Base-by-base conservation (phyloP, 2,888 invertebrate genomes). In the Monopis laevigella region DNA sequence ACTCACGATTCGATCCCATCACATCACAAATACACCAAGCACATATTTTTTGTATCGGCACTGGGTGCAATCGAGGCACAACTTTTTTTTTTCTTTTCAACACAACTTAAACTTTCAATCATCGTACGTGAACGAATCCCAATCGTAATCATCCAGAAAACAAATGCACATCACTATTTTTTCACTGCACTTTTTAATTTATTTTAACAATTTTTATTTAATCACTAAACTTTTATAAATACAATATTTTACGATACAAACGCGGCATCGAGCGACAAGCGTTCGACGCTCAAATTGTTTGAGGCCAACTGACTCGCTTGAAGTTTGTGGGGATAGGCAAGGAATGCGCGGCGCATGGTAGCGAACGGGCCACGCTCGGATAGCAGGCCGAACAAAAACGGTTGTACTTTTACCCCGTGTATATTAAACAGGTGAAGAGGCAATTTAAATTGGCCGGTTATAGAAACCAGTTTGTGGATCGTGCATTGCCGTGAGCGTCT, bases 281-380 rank as follows among this genome's bases (percentile, higher is more conserved):
- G 64, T 70, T 71, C 66, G 55, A 52, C 70, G 52, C 57, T 52
- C 44, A 44, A 56, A 62, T 51, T 55, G 61, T 66, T 63, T 61
- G 64, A 59, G 64, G 64, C 65, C 65, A 73, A 80, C 78, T 80
- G 71, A 58, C 68, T 59, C 74, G 77, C 75, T 77, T 80, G 77
- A 68, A 57, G 58, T 56, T 29, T 16, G 34, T 14, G 51, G 59
- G 65, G 70, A 70, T 70, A 70, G 73, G 74, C 69, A 65, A 72
- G 70, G 77, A 73, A 70, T 78, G 78, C 75, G 75, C 73, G 57
- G 77, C 78, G 78, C 78, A 80, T 72, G 67, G 77, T 73, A 70
- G 77, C 32, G 16, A 32, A 17, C 74, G 71, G 71, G 64, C 62
- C 66, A 62, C 67, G 68, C 68, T 72, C 64, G 61, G 57, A 55